phyloP scores from a whole-genome alignment of 1,140 invertebrate genomes.

The Nymphalis io region DNA sequence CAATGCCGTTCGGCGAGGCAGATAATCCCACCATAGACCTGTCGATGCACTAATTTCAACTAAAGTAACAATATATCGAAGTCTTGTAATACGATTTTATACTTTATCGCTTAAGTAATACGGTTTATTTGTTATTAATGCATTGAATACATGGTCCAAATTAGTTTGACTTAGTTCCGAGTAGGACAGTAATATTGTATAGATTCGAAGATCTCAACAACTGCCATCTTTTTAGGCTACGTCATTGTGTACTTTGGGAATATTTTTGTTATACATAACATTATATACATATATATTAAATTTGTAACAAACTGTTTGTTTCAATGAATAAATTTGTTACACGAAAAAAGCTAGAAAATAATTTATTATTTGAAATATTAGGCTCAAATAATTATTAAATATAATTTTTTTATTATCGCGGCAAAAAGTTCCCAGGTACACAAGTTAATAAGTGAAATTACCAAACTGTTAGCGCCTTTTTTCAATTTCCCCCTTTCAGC shows the following conservation, averaged over 20 bases:
- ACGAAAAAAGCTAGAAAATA: neutral
- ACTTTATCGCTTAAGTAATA: neutral
- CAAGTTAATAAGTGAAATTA: conserved; percentile 20
- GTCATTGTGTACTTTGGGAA: conserved; percentile 37
- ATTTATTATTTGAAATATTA: no score
- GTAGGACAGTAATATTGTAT: conserved; percentile 55
- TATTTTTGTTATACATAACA: conserved; percentile 17
- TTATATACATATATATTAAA: neutral
- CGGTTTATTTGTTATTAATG: conserved; percentile 23
- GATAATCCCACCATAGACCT: conserved; percentile 64
- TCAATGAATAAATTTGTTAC: neutral
- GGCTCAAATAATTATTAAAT: neutral
- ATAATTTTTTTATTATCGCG: neutral
- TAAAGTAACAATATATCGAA: neutral
- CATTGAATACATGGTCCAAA: conserved; percentile 16
- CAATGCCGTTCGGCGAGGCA: conserved; percentile 68
- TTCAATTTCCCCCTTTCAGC: neutral
- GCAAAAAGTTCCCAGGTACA: conserved; percentile 5
- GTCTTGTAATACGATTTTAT: neutral
- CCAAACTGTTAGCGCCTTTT: conserved; percentile 5
- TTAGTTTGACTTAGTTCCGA: conserved; percentile 55
- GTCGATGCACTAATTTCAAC: conserved; percentile 14
- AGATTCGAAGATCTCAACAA: conserved; percentile 69
- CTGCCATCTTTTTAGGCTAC: conserved; percentile 62
- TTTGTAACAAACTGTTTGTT: neutral